These are phyloP conservation scores for Lampris megalopsis DNA, from an alignment of 2,113 vertebrate genomes.

Conservation along the genomic window DNA sequence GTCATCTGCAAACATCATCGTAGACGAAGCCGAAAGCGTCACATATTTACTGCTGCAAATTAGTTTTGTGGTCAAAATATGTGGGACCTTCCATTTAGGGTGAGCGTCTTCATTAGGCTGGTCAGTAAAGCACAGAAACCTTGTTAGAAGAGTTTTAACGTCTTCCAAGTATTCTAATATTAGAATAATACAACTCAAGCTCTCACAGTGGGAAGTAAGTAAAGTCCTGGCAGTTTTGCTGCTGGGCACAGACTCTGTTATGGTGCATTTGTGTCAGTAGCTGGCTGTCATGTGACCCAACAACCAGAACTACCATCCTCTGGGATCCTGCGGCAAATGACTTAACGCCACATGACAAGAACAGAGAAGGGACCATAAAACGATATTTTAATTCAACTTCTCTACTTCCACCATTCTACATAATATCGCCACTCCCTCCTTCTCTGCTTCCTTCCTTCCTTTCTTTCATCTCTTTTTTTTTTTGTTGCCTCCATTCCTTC, in stretches of 20 bases:
- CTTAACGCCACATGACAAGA: constrained; percentile 59
- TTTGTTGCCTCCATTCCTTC: constrained; percentile 2
- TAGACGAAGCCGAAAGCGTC: too few species aligned
- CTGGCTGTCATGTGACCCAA: constrained; percentile 36
- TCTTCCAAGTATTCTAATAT: constrained; percentile 3
- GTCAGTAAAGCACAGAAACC: constrained; percentile 5
- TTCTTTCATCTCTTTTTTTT: background rate
- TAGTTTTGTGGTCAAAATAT: too few species aligned
- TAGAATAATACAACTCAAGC: too few species aligned
- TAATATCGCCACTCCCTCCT: background rate
- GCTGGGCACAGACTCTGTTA: background rate
- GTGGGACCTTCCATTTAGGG: too few species aligned
- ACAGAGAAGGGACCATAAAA: constrained; percentile 42
- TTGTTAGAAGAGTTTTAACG: background rate
- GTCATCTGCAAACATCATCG: too few species aligned
- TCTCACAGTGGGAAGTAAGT: background rate
- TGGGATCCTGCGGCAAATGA: constrained; percentile 43
- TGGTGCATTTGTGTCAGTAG: constrained; percentile 44
- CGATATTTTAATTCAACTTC: constrained; percentile 18
- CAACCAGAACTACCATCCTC: constrained; percentile 50
- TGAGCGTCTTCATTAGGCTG: too few species aligned
- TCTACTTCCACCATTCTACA: background rate
- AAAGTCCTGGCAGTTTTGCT: background rate
- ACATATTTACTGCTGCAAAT: too few species aligned
- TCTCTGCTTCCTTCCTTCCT: constrained; percentile 3